These are phyloP conservation scores for Paraplagusia blochii DNA, from an alignment of 2,113 vertebrate species.

Conservation along the genomic window DNA sequence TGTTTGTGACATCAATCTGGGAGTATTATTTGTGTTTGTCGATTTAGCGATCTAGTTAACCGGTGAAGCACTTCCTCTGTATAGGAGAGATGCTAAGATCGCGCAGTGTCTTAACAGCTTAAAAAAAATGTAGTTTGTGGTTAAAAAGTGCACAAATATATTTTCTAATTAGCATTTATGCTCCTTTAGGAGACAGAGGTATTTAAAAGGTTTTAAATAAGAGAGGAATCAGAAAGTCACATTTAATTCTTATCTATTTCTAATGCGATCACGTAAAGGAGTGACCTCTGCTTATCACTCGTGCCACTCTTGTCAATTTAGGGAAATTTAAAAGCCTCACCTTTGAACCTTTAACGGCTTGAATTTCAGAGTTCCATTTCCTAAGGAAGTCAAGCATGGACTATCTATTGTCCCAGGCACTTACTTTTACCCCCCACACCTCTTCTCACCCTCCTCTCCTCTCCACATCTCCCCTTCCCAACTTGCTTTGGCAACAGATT, in stretches of 20 bases:
- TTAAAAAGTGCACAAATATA: too few relatives aligned
- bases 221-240: slow-evolving; percentile 17
- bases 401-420: slow-evolving; percentile 54
- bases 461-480: not conserved
- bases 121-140: too few relatives aligned
- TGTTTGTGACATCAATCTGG: too few relatives aligned
- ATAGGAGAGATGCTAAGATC: too few relatives aligned
- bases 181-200: too few relatives aligned
- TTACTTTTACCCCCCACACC: slow-evolving; percentile 12
- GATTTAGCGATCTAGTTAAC: too few relatives aligned
- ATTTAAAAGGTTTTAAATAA: slow-evolving; percentile 1
- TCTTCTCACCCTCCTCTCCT: not conserved
- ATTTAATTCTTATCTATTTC: slow-evolving; percentile 20
- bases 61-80: too few relatives aligned
- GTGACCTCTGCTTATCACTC: slow-evolving; percentile 47
- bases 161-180: too few relatives aligned
- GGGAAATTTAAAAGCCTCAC: slow-evolving; percentile 48
- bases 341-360: slow-evolving; percentile 57
- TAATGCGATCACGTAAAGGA: slow-evolving; percentile 8
- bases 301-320: slow-evolving; percentile 45
- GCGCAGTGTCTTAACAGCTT: too few relatives aligned
- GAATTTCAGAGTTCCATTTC: slow-evolving; percentile 54
- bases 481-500: slow-evolving; percentile 49
- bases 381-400: slow-evolving; percentile 61
- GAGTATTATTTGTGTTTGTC: too few relatives aligned